phyloP scores from a whole-genome alignment of 1,140 invertebrate genomes.

The Nylanderia fulva region DNA sequence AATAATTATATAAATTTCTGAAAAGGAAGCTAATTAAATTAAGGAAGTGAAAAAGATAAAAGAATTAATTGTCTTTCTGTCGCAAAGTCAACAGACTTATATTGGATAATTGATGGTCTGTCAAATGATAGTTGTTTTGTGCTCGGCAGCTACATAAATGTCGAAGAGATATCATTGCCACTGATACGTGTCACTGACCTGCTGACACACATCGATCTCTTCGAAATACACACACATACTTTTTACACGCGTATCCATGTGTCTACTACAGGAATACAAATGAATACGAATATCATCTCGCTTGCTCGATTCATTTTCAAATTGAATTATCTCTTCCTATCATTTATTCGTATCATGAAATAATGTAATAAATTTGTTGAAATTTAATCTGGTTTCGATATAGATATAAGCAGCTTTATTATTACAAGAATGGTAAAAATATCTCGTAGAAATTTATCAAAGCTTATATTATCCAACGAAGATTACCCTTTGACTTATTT shows the following conservation, averaged over 20 bases:
- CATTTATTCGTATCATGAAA: too few relatives aligned
- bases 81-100: background rate
- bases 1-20: too few relatives aligned
- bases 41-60: background rate
- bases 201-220: constrained; percentile 78
- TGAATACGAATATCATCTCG: background rate
- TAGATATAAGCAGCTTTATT: background rate
- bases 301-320: background rate
- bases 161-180: constrained; percentile 74
- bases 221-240: constrained; percentile 64
- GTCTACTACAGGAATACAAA: constrained; percentile 58
- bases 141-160: constrained; percentile 61
- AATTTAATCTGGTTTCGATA: background rate
- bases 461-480: constrained; percentile 29
- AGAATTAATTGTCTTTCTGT: constrained; percentile 7
- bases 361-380: background rate
- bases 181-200: constrained; percentile 79
- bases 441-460: background rate
- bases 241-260: constrained; percentile 62
- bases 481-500: constrained; percentile 16
- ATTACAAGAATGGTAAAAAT: background rate
- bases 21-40: background rate
- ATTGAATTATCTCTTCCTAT: background rate
- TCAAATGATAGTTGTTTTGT: constrained; percentile 27
- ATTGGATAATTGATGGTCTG: constrained; percentile 35